These are phyloP conservation scores for Myoxocephalus aenaeus DNA, from an alignment of 2,797 vertebrate species.

Conservation along the genomic window DNA sequence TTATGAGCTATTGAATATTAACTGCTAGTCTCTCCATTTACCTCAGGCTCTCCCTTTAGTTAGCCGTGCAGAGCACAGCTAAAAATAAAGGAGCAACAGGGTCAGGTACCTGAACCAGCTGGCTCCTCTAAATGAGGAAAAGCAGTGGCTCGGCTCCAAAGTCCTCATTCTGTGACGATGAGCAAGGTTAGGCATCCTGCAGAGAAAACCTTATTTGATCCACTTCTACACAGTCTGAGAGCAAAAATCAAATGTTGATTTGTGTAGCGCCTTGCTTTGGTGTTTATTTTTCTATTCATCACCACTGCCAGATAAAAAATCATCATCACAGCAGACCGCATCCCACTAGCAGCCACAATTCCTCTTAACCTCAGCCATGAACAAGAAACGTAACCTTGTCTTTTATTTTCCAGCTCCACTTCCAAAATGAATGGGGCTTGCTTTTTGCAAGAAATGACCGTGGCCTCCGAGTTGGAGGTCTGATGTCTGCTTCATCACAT, in stretches of 20 bases:
- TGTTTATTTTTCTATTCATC: constrained; percentile 18
- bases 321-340: neutral
- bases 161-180: neutral
- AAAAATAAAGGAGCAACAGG: neutral
- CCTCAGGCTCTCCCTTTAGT: constrained; percentile 9
- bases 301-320: constrained; percentile 1
- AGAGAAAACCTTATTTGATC: constrained; percentile 15
- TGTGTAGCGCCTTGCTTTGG: constrained; percentile 1
- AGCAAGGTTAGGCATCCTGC: constrained; percentile 8
- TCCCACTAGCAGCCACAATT: neutral
- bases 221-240: constrained; percentile 11
- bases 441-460: neutral
- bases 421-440: constrained; percentile 2
- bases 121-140: constrained; percentile 5
- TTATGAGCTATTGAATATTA: neutral
- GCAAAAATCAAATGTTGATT: constrained; percentile 33
- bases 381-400: constrained; percentile 4
- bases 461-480: neutral
- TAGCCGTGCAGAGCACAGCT: neutral
- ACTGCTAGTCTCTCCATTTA: constrained; percentile 5
- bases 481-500: constrained; percentile 15
- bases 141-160: constrained; percentile 17
- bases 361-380: constrained; percentile 9
- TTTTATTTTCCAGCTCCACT: neutral
- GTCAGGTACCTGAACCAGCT: constrained; percentile 17